These are phyloP conservation scores for Caenorhabditis wallacei DNA, from an alignment of 2,888 invertebrate species.

Conservation along the genomic window DNA sequence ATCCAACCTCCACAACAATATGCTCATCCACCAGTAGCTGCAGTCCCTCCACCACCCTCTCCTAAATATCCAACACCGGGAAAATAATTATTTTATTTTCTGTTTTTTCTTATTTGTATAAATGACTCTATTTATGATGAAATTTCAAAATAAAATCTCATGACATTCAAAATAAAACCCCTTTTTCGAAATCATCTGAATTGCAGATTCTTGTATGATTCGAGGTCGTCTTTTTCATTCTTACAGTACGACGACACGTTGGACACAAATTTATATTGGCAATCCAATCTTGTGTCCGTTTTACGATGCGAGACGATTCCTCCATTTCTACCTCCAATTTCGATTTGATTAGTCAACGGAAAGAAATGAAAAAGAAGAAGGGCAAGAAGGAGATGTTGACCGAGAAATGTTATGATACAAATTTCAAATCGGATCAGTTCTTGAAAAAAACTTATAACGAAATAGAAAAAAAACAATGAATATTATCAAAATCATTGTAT, in stretches of 20 bases:
- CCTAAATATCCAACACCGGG: constrained; percentile 48
- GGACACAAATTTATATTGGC: constrained; percentile 53
- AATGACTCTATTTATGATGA: neutral
- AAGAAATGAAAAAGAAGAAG: neutral
- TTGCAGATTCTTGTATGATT: constrained; percentile 24
- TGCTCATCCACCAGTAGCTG: constrained; percentile 23
- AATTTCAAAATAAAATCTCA: neutral
- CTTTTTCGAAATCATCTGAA: constrained; percentile 18
- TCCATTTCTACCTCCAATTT: constrained; percentile 50
- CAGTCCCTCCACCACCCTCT: constrained; percentile 9
- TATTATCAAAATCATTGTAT: too few relatives aligned
- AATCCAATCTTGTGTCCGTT: constrained; percentile 60
- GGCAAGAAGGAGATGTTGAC: neutral
- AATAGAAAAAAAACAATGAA: neutral
- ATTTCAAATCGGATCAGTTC: neutral
- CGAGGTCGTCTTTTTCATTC: constrained; percentile 16
- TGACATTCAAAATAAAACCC: neutral
- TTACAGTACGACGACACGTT: constrained; percentile 41
- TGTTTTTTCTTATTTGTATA: neutral
- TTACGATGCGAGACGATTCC: constrained; percentile 58
- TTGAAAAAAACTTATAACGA: neutral
- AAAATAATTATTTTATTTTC: constrained; percentile 22
- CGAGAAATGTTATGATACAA: constrained; percentile 42
- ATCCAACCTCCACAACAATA: constrained; percentile 47
- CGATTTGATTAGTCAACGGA: constrained; percentile 61